These are phyloP conservation scores for Macrobrachium rosenbergii DNA, from an alignment of 1,140 invertebrate species.

Conservation along the genomic window DNA sequence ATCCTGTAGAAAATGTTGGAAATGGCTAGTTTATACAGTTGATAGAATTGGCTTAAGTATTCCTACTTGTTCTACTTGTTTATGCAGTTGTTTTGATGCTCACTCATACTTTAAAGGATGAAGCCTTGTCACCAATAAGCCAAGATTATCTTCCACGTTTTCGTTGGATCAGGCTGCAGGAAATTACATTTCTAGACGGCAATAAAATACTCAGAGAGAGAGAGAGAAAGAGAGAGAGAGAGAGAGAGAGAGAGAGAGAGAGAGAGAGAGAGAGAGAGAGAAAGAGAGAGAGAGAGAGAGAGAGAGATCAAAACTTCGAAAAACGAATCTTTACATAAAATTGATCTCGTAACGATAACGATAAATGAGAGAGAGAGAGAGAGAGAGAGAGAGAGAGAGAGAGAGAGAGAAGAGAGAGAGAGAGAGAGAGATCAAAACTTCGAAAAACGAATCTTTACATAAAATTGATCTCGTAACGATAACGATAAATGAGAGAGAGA, in stretches of 20 bases:
- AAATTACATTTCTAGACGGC: neutral
- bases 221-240: slow-evolving; percentile 5
- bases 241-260: neutral
- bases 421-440: neutral
- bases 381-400: neutral
- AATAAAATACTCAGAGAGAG: slow-evolving; percentile 1
- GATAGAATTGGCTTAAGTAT: too few species aligned
- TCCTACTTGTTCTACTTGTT: too few species aligned
- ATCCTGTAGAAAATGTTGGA: too few species aligned
- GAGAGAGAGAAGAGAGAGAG: slow-evolving; percentile 3
- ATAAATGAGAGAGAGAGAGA: neutral
- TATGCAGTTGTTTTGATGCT: too few species aligned
- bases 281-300: neutral
- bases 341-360: neutral
- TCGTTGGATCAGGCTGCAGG: neutral
- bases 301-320: neutral
- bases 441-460: neutral
- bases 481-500: slow-evolving; percentile 13
- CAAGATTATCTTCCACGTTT: too few species aligned
- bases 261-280: neutral
- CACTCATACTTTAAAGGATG: too few species aligned
- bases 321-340: neutral
- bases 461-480: neutral
- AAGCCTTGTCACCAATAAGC: too few species aligned
- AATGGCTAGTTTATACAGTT: too few species aligned